Evolutionary conservation across 2,888 invertebrate species (phyloP).

Genomic region (Monochamus alternatus): DNA sequence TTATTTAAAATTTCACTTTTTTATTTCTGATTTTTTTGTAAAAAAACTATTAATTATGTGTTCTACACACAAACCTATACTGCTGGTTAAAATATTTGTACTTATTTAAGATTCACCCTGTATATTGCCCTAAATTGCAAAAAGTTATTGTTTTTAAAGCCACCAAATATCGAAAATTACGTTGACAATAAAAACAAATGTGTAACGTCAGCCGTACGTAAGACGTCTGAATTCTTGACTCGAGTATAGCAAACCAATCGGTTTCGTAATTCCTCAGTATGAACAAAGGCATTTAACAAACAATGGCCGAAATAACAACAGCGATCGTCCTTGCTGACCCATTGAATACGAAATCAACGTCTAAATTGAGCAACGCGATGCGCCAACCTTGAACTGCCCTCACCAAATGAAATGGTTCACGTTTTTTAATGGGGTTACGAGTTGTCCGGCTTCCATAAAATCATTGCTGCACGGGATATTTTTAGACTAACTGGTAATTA

Average conservation of each 20-base stretch:
- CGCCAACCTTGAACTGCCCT: conserved; percentile 23
- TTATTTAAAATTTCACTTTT: too few relatives aligned
- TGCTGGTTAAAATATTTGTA: too few relatives aligned
- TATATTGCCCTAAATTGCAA: too few relatives aligned
- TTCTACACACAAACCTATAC: too few relatives aligned
- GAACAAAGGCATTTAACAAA: conserved; percentile 6
- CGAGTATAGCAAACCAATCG: conserved; percentile 3
- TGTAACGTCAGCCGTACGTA: too few relatives aligned
- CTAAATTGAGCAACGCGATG: background rate
- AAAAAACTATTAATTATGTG: too few relatives aligned
- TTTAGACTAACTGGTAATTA: conserved; percentile 4
- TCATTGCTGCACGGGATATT: background rate
- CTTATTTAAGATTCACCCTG: too few relatives aligned
- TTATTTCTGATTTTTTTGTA: too few relatives aligned
- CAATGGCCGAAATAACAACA: conserved; percentile 13
- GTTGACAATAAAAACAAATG: too few relatives aligned
- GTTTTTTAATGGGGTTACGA: background rate
- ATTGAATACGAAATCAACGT: background rate
- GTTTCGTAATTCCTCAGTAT: background rate
- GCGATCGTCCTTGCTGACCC: conserved; percentile 2
- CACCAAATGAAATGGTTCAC: background rate
- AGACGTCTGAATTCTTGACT: too few relatives aligned
- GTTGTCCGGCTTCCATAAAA: background rate
- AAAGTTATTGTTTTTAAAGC: too few relatives aligned
- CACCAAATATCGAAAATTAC: too few relatives aligned